Percentiles rank a stretch among this genome's conserved stretches.
Conservation (phyloP, 2,113 vertebrate species). For the Colius striatus region DNA sequence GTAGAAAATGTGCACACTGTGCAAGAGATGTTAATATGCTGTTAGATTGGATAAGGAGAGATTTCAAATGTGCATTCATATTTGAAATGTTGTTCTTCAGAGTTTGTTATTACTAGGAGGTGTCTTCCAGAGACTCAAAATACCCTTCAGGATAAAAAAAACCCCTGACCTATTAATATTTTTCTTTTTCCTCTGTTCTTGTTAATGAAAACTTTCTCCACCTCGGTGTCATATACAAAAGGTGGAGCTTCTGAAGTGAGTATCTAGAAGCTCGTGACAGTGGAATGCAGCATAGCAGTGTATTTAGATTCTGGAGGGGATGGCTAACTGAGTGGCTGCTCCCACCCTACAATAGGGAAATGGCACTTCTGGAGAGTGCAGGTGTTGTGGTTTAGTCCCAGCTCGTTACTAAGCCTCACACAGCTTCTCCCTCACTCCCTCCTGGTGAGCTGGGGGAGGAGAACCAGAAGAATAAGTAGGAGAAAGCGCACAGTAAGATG, state of each 20-base stretch:
- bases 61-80: neutral
- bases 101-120: neutral
- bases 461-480: no score
- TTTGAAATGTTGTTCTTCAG: neutral
- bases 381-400: neutral
- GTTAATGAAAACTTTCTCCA: neutral
- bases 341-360: neutral
- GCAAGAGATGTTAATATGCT: neutral
- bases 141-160: neutral
- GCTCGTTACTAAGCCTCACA: no score
- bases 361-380: neutral
- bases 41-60: neutral
- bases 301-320: neutral
- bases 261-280: neutral
- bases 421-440: no score
- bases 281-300: neutral
- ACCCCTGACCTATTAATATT: neutral
- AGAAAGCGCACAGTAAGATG: neutral
- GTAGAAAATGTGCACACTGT: neutral
- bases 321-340: neutral
- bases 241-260: neutral
- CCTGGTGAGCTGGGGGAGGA: no score
- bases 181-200: neutral
- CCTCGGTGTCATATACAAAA: neutral
- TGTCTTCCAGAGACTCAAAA: neutral